Evolutionary conservation across 2,888 invertebrate species (phyloP).

Genomic region (Desoria tigrina): DNA sequence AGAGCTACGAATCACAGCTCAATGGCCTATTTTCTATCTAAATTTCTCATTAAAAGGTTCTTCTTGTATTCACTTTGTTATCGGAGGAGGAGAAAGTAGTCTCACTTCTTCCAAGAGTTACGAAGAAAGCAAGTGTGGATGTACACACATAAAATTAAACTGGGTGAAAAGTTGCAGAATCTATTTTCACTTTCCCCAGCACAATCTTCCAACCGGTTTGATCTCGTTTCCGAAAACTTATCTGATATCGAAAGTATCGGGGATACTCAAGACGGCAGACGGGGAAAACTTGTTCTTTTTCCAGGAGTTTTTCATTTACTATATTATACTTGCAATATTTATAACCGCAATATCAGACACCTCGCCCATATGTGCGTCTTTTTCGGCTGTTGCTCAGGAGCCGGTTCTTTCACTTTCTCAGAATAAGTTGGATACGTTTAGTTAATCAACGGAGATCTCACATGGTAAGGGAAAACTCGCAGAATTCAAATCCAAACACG

Average conservation of each 20-base stretch:
- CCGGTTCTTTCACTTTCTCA: too few relatives aligned
- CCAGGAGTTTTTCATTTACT: too few relatives aligned
- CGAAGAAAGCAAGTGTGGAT: constrained; percentile 3
- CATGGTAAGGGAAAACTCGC: constrained; percentile 1
- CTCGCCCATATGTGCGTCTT: too few relatives aligned
- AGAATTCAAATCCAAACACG: too few relatives aligned
- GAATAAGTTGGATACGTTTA: not conserved
- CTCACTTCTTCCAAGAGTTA: too few relatives aligned
- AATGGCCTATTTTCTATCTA: constrained; percentile 4
- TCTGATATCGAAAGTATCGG: constrained; percentile 27
- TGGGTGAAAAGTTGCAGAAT: constrained; percentile 39
- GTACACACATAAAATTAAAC: constrained; percentile 33
- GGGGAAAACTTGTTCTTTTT: too few relatives aligned
- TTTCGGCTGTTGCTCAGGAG: too few relatives aligned
- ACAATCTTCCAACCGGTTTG: constrained; percentile 10
- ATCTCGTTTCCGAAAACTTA: constrained; percentile 30
- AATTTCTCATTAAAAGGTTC: constrained; percentile 12
- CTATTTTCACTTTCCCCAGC: constrained; percentile 31
- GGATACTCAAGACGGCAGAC: too few relatives aligned
- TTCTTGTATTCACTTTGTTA: not conserved
- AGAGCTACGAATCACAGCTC: too few relatives aligned
- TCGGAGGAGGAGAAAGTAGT: too few relatives aligned
- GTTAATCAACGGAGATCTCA: constrained; percentile 12
- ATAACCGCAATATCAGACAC: too few relatives aligned
- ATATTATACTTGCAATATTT: too few relatives aligned